Conservation (phyloP, 2,888 invertebrate genomes). For the Rhogogaster chlorosoma region DNA sequence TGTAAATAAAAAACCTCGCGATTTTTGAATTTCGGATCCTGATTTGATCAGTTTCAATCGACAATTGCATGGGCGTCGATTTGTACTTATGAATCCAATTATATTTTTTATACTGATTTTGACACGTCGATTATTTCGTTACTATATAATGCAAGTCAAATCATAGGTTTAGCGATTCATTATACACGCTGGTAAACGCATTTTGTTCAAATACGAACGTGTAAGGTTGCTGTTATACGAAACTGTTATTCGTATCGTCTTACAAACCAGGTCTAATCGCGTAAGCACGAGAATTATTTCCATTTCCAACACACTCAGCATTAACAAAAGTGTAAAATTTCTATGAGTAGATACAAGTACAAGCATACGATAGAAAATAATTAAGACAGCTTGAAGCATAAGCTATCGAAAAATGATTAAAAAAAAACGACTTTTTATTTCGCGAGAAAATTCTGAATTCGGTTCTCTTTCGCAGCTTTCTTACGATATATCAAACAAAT, state of each 20-base stretch:
- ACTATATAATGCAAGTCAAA: background rate
- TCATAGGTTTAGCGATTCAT: slow-evolving; percentile 21
- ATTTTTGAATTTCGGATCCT: background rate
- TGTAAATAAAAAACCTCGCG: background rate
- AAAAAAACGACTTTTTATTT: background rate
- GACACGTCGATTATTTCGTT: slow-evolving; percentile 14
- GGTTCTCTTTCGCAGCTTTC: no score
- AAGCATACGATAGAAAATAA: background rate
- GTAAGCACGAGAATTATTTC: slow-evolving; percentile 26
- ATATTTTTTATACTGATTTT: background rate
- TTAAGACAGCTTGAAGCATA: background rate
- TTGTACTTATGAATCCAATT: background rate
- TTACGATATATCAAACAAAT: background rate
- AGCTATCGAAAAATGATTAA: background rate
- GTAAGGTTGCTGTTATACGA: slow-evolving; percentile 41
- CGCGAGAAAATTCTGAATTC: background rate
- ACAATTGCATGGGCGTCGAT: background rate
- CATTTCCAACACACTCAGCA: slow-evolving; percentile 12
- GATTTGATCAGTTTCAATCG: background rate
- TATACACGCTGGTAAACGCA: slow-evolving; percentile 21
- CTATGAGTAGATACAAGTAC: background rate
- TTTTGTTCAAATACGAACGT: slow-evolving; percentile 36
- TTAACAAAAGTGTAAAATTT: background rate
- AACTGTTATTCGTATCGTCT: slow-evolving; percentile 38
- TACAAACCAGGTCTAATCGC: slow-evolving; percentile 9